Base-by-base conservation (phyloP, 2,888 invertebrate species). In the Ctena decussata region DNA sequence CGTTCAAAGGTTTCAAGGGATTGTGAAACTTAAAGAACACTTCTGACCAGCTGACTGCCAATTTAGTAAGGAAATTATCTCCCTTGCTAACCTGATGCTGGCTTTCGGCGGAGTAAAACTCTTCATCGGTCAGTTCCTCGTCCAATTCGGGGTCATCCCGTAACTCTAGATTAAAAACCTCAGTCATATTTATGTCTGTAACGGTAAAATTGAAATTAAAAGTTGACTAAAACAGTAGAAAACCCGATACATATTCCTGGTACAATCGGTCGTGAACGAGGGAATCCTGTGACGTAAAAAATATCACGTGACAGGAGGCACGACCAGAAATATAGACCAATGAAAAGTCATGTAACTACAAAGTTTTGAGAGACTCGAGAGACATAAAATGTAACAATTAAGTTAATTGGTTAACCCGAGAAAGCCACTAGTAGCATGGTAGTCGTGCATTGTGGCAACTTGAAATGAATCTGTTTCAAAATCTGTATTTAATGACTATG, bases 151-250 rank as follows among this genome's bases (percentile, higher is more conserved):
- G 93, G 60, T 93, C 93, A 80, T 96, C 96, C 95, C 97, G 97
- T 95, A 98, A 97, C 96, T 99, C 98, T 96, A 99, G 97, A 97
- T 98, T 98, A 96, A 99, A 98, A 96, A 98, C 98, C 96, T 98
- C 98, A 96, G 96, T 96, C 96, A 96, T 96, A 70, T 89, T 84
- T 81, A 91, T 81, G 90, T 84, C 79, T 86, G 82, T 21, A 76
- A 72, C 65, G 49, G 46, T 77, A 82, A 82, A 77, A 76, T 79
- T 72, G 78, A 77, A 70, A 44, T 46, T 82, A 83, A 83, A 77
- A 77, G 77, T 70, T 75, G 27, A 75, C 41, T 76, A 86, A 84
- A 87, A 65, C 30, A 69, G 37, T 18, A 82, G 46, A 74, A 71
- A 72, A 53, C 39, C 69, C 77, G 74, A 73, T 69, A 41, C 87